A percentile compares a stretch with the other conserved stretches of the same genome.
Conservation (phyloP, 64 coral and sea anemone species). For the Stichodactyla mertensii region DNA sequence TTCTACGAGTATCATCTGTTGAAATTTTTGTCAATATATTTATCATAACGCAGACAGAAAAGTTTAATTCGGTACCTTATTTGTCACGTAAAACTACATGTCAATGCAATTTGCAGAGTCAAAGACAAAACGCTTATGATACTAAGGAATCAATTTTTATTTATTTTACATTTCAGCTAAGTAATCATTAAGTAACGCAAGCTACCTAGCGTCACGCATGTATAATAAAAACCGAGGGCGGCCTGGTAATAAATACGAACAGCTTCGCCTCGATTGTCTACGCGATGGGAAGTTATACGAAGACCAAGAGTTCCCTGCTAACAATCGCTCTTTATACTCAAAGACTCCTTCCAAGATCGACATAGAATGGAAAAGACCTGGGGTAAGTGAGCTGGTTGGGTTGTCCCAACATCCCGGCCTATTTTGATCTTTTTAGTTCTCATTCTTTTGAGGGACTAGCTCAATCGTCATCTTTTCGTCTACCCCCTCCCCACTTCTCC, state of each 20-base stretch:
- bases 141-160: background rate
- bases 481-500: too few relatives aligned
- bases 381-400: background rate
- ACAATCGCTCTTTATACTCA: conserved; percentile 23
- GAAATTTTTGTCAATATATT: too few relatives aligned
- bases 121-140: too few relatives aligned
- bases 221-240: background rate
- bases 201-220: background rate
- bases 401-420: background rate
- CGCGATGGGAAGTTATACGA: conserved; percentile 33
- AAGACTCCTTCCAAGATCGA: conserved; percentile 24
- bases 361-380: conserved; percentile 52
- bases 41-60: too few relatives aligned
- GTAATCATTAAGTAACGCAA: background rate
- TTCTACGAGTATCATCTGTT: too few relatives aligned
- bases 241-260: conserved; percentile 3
- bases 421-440: too few relatives aligned
- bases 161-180: background rate
- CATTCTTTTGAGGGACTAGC: too few relatives aligned
- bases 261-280: conserved; percentile 2
- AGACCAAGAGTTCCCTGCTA: conserved; percentile 48
- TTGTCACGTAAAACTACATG: too few relatives aligned
- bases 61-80: too few relatives aligned
- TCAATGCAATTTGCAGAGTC: too few relatives aligned
- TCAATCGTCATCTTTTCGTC: too few relatives aligned